Conservation (phyloP, 1,140 invertebrate genomes). For the Carposina sasakii region DNA sequence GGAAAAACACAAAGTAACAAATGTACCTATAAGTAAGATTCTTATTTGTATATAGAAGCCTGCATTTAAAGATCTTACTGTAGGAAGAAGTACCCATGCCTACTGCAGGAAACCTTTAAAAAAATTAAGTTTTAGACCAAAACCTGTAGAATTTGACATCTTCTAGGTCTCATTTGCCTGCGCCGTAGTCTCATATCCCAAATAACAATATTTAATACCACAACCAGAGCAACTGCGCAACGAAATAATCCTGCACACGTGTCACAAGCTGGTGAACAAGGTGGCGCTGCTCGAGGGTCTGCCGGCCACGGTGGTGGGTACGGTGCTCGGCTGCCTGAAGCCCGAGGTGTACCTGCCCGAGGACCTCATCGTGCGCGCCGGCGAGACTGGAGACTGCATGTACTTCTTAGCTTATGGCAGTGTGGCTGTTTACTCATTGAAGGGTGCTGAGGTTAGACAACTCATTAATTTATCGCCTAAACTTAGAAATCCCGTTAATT, state of each 20-base stretch:
- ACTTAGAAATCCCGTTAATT: too few species aligned
- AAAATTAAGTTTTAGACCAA: too few species aligned
- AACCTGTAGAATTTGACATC: too few species aligned
- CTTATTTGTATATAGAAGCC: too few species aligned
- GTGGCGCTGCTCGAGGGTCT: constrained; percentile 32
- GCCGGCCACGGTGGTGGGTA: constrained; percentile 30
- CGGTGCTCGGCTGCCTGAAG: constrained; percentile 34
- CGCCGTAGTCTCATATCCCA: neutral
- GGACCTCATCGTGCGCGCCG: constrained; percentile 70
- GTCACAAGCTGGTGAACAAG: constrained; percentile 34
- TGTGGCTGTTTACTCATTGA: constrained; percentile 74
- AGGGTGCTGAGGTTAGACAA: constrained; percentile 72
- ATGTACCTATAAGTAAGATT: too few species aligned
- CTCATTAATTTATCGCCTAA: too few species aligned
- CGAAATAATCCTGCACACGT: constrained; percentile 39
- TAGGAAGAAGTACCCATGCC: too few species aligned
- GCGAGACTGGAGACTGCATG: constrained; percentile 74
- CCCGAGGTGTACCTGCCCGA: constrained; percentile 45
- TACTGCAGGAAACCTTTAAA: too few species aligned
- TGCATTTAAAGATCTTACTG: too few species aligned
- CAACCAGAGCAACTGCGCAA: constrained; percentile 39
- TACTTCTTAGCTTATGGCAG: constrained; percentile 75
- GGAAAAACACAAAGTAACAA: too few species aligned
- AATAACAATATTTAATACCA: neutral
- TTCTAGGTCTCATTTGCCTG: too few species aligned